These are phyloP conservation scores for Taurulus bubalis DNA, from an alignment of 2,113 vertebrate genomes.

Conservation along the genomic window DNA sequence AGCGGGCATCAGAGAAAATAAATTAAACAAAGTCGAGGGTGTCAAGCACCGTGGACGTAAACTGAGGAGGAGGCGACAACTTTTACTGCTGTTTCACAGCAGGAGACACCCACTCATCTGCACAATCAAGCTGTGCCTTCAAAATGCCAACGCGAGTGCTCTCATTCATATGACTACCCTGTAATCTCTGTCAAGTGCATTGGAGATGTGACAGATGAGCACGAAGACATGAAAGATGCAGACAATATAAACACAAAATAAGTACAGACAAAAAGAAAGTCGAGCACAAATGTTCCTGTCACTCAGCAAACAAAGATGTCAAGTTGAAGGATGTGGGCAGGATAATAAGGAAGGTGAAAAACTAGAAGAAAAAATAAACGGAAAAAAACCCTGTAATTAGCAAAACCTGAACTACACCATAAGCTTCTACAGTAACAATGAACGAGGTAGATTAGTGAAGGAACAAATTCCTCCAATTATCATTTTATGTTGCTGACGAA, in stretches of 20 bases:
- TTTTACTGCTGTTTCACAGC: constrained; percentile 54
- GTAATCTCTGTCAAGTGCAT: constrained; percentile 48
- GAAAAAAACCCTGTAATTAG: background rate
- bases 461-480: background rate
- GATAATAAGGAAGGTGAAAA: background rate
- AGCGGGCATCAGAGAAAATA: background rate
- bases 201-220: constrained; percentile 39
- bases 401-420: background rate
- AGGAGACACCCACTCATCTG: constrained; percentile 65
- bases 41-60: constrained; percentile 12
- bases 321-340: constrained; percentile 1
- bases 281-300: constrained; percentile 14
- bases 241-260: background rate
- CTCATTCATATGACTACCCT: constrained; percentile 43
- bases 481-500: background rate
- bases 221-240: background rate
- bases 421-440: background rate
- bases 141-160: constrained; percentile 37
- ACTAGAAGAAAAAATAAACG: background rate
- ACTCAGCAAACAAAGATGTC: constrained; percentile 33
- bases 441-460: background rate
- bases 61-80: constrained; percentile 42
- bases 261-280: constrained; percentile 1
- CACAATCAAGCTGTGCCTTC: constrained; percentile 57
- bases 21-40: background rate